A percentile compares a stretch with the other conserved stretches of the same genome.
phyloP scores from a whole-genome alignment of 2,797 vertebrate species.

The Poecilia picta region DNA sequence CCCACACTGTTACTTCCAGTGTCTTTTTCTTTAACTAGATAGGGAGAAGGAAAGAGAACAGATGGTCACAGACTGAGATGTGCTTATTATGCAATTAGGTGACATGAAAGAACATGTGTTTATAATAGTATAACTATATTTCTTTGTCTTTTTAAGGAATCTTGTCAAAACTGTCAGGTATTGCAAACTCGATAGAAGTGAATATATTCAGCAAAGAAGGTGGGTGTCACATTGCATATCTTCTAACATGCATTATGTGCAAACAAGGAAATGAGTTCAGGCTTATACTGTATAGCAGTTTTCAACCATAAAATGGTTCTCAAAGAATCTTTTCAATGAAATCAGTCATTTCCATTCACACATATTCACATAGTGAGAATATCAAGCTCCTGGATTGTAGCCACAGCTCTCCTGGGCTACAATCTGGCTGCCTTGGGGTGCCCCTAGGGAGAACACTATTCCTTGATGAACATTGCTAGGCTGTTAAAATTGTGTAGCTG shows the following conservation, averaged over 20 bases:
- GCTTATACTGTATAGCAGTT: too few relatives aligned
- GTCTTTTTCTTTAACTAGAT: conserved; percentile 97
- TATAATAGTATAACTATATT: not conserved
- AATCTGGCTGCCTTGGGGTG: too few relatives aligned
- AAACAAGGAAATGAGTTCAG: not conserved
- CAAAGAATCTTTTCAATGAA: too few relatives aligned
- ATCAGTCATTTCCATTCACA: too few relatives aligned
- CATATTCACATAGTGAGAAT: too few relatives aligned
- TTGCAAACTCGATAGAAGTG: not conserved
- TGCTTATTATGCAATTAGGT: not conserved
- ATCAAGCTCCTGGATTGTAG: too few relatives aligned
- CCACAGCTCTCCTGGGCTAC: too few relatives aligned
- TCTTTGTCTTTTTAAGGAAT: not conserved
- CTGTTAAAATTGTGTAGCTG: not conserved
- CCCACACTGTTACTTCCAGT: conserved; percentile 98
- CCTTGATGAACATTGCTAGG: not conserved
- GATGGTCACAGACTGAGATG: conserved; percentile 13
- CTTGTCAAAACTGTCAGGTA: not conserved
- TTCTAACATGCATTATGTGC: not conserved
- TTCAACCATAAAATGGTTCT: too few relatives aligned
- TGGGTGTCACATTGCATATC: not conserved
- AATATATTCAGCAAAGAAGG: conserved; percentile 7
- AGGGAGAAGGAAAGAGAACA: conserved; percentile 18
- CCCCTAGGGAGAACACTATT: not conserved
- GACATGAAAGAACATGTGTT: not conserved